Evolutionary conservation across 2,888 invertebrate genomes (phyloP).

Genomic region (Blera fallax): DNA sequence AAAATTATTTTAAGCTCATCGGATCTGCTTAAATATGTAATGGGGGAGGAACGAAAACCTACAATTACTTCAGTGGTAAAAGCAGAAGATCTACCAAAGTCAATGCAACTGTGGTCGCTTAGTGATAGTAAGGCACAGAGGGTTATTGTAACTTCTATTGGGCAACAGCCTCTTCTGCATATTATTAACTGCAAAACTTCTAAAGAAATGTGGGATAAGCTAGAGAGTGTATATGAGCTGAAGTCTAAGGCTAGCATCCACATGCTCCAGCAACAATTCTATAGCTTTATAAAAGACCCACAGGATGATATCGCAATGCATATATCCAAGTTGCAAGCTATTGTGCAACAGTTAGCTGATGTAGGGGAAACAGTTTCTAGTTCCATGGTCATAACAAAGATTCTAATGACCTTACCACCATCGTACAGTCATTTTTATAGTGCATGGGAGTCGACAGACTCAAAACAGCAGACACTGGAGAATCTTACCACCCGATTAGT

Average conservation of each 20-base stretch:
- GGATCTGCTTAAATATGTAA: too few relatives aligned
- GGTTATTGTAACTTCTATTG: slow-evolving; percentile 21
- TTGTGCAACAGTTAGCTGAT: slow-evolving; percentile 61
- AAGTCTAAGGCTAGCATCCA: slow-evolving; percentile 68
- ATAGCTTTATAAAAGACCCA: slow-evolving; percentile 51
- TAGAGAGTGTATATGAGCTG: slow-evolving; percentile 75
- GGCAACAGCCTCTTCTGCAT: too few relatives aligned
- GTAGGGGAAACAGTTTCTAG: neutral
- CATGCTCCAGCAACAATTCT: slow-evolving; percentile 74
- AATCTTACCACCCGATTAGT: neutral
- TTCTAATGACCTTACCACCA: too few relatives aligned
- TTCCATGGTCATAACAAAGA: slow-evolving; percentile 5
- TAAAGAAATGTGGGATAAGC: slow-evolving; percentile 66
- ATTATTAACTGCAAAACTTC: slow-evolving; percentile 34
- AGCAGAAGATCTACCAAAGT: too few relatives aligned
- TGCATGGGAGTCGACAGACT: too few relatives aligned
- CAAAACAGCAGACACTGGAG: too few relatives aligned
- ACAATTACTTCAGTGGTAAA: too few relatives aligned
- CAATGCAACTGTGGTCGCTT: slow-evolving; percentile 25
- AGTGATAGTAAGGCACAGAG: slow-evolving; percentile 52
- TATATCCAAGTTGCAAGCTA: slow-evolving; percentile 50
- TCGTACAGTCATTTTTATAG: too few relatives aligned
- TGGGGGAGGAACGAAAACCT: too few relatives aligned
- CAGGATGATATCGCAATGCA: slow-evolving; percentile 62
- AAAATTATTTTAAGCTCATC: slow-evolving; percentile 4